These are phyloP conservation scores for Acanthacorydalis orientalis DNA, from an alignment of 2,888 invertebrate genomes.

Conservation along the genomic window DNA sequence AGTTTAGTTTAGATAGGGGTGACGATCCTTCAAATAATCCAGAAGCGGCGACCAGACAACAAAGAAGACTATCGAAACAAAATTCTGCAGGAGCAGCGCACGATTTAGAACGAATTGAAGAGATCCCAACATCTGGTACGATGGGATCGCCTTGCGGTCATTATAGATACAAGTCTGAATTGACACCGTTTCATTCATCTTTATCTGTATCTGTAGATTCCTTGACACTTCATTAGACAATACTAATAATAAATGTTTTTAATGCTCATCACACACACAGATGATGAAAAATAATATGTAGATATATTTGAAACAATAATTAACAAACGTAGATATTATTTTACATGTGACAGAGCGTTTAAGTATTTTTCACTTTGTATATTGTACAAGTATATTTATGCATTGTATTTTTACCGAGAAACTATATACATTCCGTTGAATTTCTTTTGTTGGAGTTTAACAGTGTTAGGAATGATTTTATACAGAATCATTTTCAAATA, in stretches of 20 bases:
- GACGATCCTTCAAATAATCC: slow-evolving; percentile 28
- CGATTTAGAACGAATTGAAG: slow-evolving; percentile 53
- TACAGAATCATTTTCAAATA: too few species aligned
- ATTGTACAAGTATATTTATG: too few species aligned
- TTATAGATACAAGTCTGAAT: slow-evolving; percentile 2
- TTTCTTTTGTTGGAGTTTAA: too few species aligned
- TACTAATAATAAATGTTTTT: background rate
- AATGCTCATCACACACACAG: background rate
- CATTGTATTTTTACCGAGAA: too few species aligned
- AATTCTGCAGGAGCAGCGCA: slow-evolving; percentile 50
- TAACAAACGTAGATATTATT: too few species aligned
- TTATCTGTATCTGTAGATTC: slow-evolving; percentile 6
- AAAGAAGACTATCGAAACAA: slow-evolving; percentile 39
- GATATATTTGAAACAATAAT: too few species aligned
- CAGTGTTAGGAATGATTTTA: too few species aligned
- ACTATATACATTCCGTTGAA: too few species aligned
- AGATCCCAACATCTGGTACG: slow-evolving; percentile 27
- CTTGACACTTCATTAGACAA: slow-evolving; percentile 1
- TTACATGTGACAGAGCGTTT: too few species aligned
- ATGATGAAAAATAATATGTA: too few species aligned
- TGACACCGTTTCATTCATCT: slow-evolving; percentile 2
- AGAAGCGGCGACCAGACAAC: slow-evolving; percentile 7
- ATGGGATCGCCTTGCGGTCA: slow-evolving; percentile 1
- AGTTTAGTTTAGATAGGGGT: slow-evolving; percentile 52
- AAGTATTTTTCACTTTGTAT: too few species aligned